These are phyloP conservation scores for Zosterops borbonicus DNA, from an alignment of 2,113 vertebrate species.

Conservation along the genomic window DNA sequence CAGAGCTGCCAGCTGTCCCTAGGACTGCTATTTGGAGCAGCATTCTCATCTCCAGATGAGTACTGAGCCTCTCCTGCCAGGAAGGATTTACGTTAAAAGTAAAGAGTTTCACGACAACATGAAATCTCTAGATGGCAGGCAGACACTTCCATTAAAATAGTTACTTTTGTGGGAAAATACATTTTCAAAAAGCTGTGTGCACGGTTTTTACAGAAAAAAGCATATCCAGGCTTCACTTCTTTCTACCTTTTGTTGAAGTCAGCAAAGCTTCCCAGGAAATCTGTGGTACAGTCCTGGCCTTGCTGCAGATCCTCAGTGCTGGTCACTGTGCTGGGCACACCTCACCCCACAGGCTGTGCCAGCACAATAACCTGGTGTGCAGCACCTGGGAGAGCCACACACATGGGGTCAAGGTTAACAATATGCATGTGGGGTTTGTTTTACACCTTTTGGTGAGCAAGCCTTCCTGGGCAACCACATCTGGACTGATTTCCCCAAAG, in stretches of 20 bases:
- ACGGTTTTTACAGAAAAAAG: not conserved
- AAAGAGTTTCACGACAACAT: not conserved
- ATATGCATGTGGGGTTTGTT: not conserved
- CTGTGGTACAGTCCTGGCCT: not conserved
- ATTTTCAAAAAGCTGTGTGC: not conserved
- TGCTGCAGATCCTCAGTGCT: not conserved
- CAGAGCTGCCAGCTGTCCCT: not conserved
- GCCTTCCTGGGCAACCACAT: constrained; percentile 41
- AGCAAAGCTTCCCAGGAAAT: not conserved
- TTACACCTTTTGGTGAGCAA: not conserved
- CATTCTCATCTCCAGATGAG: not conserved
- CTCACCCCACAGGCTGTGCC: not conserved
- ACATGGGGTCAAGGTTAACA: not conserved
- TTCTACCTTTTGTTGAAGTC: not conserved
- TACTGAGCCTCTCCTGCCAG: not conserved
- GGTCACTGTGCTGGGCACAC: not conserved
- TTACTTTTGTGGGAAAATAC: not conserved
- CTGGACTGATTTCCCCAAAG: constrained; percentile 30
- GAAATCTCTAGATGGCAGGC: not conserved
- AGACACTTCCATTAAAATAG: not conserved
- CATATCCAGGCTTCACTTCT: not conserved
- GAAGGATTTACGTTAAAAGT: not conserved
- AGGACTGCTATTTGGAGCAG: not conserved
- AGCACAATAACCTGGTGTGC: not conserved
- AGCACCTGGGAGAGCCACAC: constrained; percentile 8